Base-by-base conservation (phyloP, 2,888 invertebrate genomes). In the Drosophila prolongata region DNA sequence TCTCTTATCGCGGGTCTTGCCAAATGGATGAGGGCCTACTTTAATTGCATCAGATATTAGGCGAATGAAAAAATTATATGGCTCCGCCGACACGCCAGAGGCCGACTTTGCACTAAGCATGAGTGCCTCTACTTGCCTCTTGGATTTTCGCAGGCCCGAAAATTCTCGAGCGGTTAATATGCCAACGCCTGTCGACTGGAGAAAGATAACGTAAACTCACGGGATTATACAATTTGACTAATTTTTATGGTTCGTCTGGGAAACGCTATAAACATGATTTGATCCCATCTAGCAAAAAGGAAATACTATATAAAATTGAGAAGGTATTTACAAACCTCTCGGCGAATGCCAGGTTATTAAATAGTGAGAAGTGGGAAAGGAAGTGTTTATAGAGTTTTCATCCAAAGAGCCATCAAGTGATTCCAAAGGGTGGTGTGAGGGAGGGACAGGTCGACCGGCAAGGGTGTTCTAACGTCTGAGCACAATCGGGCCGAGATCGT, bases 51-150 rank as follows among this genome's bases (percentile, higher is more conserved):
- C 58, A 74, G 71, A 57, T 52, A 79, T 80, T 65, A 85, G 80
- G 74, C 77, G 86, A 72, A 82, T 78, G 80, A 82, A 78, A 75
- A 82, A 78, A 75, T 82, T 85, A 70, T 82, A 82, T 73, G 10
- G 64, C 38, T 43, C 68, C 19, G 38, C 49, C 37, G 52, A 47
- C 59, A 40, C 49, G 37, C 42, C 49, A 37, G 53, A 79, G 80
- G 81, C 81, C 86, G 81, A 82, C 81, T 82, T 82, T 82, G 81
- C 81, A 82, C 81, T 82, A 83, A 77, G 27, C 86, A 80, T 82
- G 81, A 64, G 44, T 53, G 24, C 52, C 44, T 46, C 34, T 42
- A 24, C 50, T 10, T 13, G 37, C 27, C 44, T 16, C 34, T 2
- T n/a, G 47, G 34, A 30, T 50, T 50, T 50, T 42, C 14, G 37